Conservation (phyloP, 2,113 vertebrate species). For the Cryptotis parvus region DNA sequence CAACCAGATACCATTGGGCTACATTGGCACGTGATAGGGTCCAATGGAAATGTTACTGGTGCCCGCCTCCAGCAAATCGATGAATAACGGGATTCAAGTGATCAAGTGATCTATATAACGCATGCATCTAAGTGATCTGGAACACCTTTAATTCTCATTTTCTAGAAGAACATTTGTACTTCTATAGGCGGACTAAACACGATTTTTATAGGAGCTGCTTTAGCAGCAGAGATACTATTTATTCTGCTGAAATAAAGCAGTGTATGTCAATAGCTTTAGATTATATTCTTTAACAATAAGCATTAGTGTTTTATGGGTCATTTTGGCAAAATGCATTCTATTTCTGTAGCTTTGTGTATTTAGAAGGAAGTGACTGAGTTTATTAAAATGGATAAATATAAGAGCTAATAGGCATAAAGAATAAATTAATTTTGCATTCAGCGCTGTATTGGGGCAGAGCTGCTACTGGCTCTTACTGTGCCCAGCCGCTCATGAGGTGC, state of each 20-base stretch:
- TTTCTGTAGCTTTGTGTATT: neutral
- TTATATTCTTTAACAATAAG: constrained; percentile 32
- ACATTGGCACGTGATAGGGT: too few relatives aligned
- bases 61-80: too few relatives aligned
- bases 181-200: constrained; percentile 2
- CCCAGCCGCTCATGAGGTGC: too few relatives aligned
- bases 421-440: neutral
- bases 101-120: too few relatives aligned
- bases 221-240: neutral
- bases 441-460: neutral
- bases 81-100: too few relatives aligned
- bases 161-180: neutral
- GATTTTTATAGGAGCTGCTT: constrained; percentile 2
- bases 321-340: constrained; percentile 7
- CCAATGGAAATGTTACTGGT: too few relatives aligned
- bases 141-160: neutral
- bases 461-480: too few relatives aligned
- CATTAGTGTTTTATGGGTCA: neutral
- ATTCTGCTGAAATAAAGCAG: constrained; percentile 6
- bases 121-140: neutral
- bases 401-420: neutral
- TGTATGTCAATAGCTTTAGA: neutral
- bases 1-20: too few relatives aligned
- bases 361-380: neutral
- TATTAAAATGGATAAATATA: constrained; percentile 40